phyloP scores from a whole-genome alignment of 2,797 vertebrate genomes.

The Pelodytes ibericus region DNA sequence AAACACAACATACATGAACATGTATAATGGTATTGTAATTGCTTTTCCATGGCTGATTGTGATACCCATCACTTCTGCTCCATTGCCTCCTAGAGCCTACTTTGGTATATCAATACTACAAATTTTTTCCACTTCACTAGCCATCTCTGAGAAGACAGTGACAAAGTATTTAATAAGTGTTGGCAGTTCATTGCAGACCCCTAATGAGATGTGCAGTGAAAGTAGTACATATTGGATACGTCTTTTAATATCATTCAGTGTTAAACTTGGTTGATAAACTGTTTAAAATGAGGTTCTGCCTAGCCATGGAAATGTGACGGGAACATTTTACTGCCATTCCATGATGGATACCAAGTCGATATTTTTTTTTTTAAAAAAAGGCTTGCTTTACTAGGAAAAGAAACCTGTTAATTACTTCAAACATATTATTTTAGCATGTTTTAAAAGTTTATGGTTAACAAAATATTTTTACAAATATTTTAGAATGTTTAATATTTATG shows the following conservation, averaged over 20 bases:
- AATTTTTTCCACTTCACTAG: slow-evolving; percentile 60
- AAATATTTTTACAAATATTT: no score
- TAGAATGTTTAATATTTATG: no score
- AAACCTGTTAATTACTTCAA: no score
- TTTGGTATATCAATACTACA: slow-evolving; percentile 53
- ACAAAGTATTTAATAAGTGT: slow-evolving; percentile 44
- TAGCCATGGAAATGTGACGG: no score
- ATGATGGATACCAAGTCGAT: no score
- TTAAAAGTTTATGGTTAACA: no score
- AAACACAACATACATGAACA: slow-evolving; percentile 24
- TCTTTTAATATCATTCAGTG: background rate
- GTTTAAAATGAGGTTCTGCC: background rate
- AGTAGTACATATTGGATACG: background rate
- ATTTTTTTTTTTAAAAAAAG: no score
- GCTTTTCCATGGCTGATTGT: slow-evolving; percentile 44
- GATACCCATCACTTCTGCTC: slow-evolving; percentile 52
- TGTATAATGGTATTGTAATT: slow-evolving; percentile 36
- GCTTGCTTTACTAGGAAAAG: no score
- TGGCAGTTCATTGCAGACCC: slow-evolving; percentile 47
- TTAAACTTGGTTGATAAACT: slow-evolving; percentile 5
- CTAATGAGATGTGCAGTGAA: slow-evolving; percentile 12
- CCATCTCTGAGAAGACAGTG: slow-evolving; percentile 56
- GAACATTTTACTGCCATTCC: no score
- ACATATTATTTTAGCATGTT: no score
- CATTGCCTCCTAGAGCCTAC: slow-evolving; percentile 43